Conservation (phyloP, 2,113 vertebrate species). For the Centropus bengalensis region DNA sequence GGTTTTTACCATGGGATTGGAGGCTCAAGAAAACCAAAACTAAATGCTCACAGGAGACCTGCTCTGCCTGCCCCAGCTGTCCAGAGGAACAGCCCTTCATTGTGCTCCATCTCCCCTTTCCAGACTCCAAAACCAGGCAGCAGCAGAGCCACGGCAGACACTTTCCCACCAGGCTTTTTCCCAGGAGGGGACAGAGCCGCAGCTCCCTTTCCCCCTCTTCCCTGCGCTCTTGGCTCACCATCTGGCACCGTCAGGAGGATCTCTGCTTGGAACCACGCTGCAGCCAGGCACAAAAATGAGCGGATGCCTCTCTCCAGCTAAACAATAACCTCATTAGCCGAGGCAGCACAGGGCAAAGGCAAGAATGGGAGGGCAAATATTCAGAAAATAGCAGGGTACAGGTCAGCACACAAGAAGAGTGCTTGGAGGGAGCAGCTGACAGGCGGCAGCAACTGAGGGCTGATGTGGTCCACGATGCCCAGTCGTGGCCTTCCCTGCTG, state of each 20-base stretch:
- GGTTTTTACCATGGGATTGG: not conserved
- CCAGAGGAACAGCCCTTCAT: not conserved
- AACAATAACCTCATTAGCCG: not conserved
- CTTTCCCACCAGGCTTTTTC: not conserved
- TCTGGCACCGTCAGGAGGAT: conserved; percentile 31
- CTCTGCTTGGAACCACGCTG: not conserved
- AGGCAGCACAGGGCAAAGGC: not conserved
- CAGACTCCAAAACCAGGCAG: not conserved
- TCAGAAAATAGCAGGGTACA: not conserved
- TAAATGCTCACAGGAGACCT: not conserved
- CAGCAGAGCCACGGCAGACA: not conserved
- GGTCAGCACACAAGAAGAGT: not conserved
- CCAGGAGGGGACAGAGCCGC: not conserved
- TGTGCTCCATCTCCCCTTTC: fast-evolving
- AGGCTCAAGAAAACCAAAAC: not conserved
- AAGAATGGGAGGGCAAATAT: not conserved
- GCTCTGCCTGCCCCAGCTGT: not conserved
- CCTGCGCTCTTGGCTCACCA: not conserved
- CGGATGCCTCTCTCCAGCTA: not conserved
- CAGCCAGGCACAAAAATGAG: not conserved
- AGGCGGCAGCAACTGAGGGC: not conserved
- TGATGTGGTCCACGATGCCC: fast-evolving
- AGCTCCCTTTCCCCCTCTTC: not conserved
- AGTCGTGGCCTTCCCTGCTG: not conserved
- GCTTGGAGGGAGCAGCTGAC: not conserved